Base-by-base conservation (phyloP, 2,797 vertebrate genomes). In the Muscicapa comitata region DNA sequence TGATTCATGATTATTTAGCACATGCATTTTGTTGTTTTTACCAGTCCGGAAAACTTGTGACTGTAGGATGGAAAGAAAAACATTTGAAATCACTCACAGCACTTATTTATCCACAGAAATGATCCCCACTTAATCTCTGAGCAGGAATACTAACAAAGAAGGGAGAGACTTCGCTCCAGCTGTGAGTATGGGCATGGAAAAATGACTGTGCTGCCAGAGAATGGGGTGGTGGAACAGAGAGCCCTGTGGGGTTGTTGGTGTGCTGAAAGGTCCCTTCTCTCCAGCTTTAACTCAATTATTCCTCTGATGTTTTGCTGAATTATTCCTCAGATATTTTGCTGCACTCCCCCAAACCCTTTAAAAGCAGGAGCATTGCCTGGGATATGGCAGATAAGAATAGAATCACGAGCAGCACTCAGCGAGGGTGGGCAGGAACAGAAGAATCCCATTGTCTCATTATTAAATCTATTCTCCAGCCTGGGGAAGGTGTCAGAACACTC, bases 371-470 rank as follows among this genome's bases (percentile, higher is more conserved):
- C 80, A 45, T 62, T 88, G 87, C 72, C 68, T 90, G 83, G 87
- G 47, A 85, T 68, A 29, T 47, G 68, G 50, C 82, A 75, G 93
- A 37, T 72, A 78, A 91, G 70, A 94, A 96, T 78, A 94, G 95
- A 90, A 84, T 29, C 92, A 75, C 47, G 38, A 86, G 86, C 73
- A 93, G 6, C 15, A 23, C 54, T 38, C 76, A 43, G 88, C 8
- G 82, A 12, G 45, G 65, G 94, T 76, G 84, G 93, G 94, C 70
- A 90, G 77, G 90, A 63, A 50, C 19, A 93, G 84, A 93, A 93
- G 85, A 95, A 90, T 87, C 67, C 59, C 74, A 76, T 91, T 97
- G 84, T 96, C 78, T 93, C 7, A 67, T 87, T 48, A 58, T 77
- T 21, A 55, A 53, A 62, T 81, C 48, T 90, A 5, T 92, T 95